Conservation (phyloP, 1,140 invertebrate genomes). For the Drosophila orena region DNA sequence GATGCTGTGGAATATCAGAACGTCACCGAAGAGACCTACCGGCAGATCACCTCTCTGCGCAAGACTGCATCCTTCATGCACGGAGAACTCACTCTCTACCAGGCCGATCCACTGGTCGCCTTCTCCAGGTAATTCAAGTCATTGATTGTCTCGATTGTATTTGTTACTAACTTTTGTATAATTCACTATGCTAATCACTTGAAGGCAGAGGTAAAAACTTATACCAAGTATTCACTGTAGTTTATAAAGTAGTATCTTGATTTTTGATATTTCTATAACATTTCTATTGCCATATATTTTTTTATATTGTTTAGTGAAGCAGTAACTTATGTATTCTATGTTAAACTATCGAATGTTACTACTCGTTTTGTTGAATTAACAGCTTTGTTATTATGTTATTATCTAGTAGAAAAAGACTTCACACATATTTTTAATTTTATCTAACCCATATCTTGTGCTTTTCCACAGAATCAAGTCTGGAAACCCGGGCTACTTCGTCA, state of each 20-base stretch:
- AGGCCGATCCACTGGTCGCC: conserved; percentile 86
- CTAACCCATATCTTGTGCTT: background rate
- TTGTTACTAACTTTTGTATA: conserved; percentile 1
- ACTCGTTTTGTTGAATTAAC: too few species aligned
- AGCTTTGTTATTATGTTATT: too few species aligned
- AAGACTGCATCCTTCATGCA: conserved; percentile 86
- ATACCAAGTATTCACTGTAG: background rate
- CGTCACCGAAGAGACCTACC: conserved; percentile 52
- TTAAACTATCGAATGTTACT: too few species aligned
- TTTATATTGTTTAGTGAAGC: too few species aligned
- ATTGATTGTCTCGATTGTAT: background rate
- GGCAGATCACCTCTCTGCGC: conserved; percentile 85
- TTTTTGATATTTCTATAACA: background rate
- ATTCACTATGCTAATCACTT: conserved; percentile 37
- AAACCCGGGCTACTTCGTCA: conserved; percentile 89
- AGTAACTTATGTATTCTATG: too few species aligned
- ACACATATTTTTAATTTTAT: background rate
- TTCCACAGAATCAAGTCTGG: conserved; percentile 88
- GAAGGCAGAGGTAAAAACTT: conserved; percentile 54
- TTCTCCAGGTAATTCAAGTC: conserved; percentile 87
- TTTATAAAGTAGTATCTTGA: background rate
- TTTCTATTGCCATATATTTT: too few species aligned
- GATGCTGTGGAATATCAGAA: conserved; percentile 85
- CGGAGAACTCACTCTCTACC: conserved; percentile 85
- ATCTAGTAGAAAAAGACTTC: background rate